Base-by-base conservation (phyloP, 1,140 invertebrate genomes). In the Tetramorium simillimum region DNA sequence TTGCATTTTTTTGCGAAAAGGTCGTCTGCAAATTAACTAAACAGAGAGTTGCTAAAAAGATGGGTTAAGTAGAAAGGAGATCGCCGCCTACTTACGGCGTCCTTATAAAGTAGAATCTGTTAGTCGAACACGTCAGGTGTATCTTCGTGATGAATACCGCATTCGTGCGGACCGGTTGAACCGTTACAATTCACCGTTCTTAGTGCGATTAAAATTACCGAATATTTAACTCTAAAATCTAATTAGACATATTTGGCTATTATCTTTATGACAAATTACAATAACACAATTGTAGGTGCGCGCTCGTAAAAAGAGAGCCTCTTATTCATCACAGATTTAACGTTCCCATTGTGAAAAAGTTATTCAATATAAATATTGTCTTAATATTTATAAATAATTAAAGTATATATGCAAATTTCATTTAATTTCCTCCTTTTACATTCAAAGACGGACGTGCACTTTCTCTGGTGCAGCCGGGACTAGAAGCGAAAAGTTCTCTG, bases 111-210 rank as follows among this genome's bases (percentile, higher is more conserved):
- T 60, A 60, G 21, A 60, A 60, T 60, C 56, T 24, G 56, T 60
- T 60, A 60, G 56, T 60, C 56, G 56, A 60, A 60, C 56, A 60
- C 56, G 56, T 60, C 56, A 60, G 56, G 56, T 60, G 56, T 60
- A 60, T 60, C 56, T 60, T 60, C 56, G 56, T 24, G 21, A 60
- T 60, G 56, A 60, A 60, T 60, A 60, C 21, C 56, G 21, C 56
- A 60, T 60, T 60, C 21, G 56, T 60, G 21, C 56, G 56, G 56
- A 60, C 21, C 21, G 56, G 21, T 60, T 60, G 21, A 60, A 60
- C 56, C 56, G 56, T 60, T 60, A 60, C 56, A 60, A 60, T 60
- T 24, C 56, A 24, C 56, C 56, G 21, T 60, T 60, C 12, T 12
- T 60, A 60, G 56, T 60, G 3, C 56, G 56, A 60, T 24, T 4